phyloP scores from a whole-genome alignment of 1,140 invertebrate genomes.

The Scaptomyza graminum region DNA sequence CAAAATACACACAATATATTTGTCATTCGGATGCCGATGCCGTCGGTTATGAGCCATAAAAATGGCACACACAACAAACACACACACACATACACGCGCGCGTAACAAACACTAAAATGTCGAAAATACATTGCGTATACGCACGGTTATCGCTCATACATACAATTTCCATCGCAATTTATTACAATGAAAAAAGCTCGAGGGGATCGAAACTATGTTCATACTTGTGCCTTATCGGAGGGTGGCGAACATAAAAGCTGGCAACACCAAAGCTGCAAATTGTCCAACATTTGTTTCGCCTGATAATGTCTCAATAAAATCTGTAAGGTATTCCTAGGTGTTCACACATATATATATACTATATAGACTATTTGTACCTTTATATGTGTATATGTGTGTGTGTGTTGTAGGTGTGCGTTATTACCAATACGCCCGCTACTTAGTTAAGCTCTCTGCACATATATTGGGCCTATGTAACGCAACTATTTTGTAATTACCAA shows the following conservation, averaged over 20 bases:
- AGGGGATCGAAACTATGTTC: constrained; percentile 55
- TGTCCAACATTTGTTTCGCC: constrained; percentile 75
- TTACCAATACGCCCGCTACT: constrained; percentile 49
- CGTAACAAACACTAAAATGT: constrained; percentile 9
- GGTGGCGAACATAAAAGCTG: constrained; percentile 60
- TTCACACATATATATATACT: constrained; percentile 17
- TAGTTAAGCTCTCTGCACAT: constrained; percentile 12
- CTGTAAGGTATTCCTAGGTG: constrained; percentile 60
- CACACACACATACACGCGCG: not conserved
- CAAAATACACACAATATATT: constrained; percentile 37
- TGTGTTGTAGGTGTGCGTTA: constrained; percentile 52
- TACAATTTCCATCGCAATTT: constrained; percentile 53
- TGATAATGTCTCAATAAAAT: constrained; percentile 81
- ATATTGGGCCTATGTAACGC: constrained; percentile 18
- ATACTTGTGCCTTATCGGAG: constrained; percentile 49
- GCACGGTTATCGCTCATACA: constrained; percentile 65
- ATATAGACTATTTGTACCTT: not conserved
- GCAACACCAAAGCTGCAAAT: constrained; percentile 56
- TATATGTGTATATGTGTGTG: not conserved
- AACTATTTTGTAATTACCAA: constrained; percentile 78
- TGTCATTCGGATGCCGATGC: constrained; percentile 55
- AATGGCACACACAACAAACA: constrained; percentile 25
- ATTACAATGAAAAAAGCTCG: constrained; percentile 32
- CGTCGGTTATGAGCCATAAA: constrained; percentile 68
- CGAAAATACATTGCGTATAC: constrained; percentile 44